A percentile compares a stretch with the other conserved stretches of the same genome.
These are phyloP conservation scores for Torymus texanus DNA, from an alignment of 2,888 invertebrate genomes.

Conservation along the genomic window DNA sequence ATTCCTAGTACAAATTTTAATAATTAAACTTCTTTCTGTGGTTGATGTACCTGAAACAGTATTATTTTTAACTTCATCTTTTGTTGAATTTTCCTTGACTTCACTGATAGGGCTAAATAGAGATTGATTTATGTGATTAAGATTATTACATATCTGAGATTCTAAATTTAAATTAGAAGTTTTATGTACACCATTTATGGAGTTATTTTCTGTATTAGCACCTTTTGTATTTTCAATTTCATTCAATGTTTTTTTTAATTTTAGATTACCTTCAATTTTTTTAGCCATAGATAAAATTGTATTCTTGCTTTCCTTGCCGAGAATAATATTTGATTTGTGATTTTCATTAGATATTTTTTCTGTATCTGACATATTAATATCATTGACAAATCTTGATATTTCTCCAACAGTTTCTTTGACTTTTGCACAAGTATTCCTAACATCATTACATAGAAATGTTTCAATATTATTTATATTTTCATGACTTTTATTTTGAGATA, in stretches of 20 bases:
- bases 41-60: slow-evolving; percentile 62
- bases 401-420: slow-evolving; percentile 69
- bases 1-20: slow-evolving; percentile 73
- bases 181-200: slow-evolving; percentile 29
- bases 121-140: slow-evolving; percentile 60
- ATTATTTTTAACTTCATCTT: slow-evolving; percentile 76
- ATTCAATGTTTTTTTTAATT: slow-evolving; percentile 36
- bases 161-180: slow-evolving; percentile 55
- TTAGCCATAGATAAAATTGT: slow-evolving; percentile 51
- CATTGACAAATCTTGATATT: slow-evolving; percentile 61
- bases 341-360: neutral
- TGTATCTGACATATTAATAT: slow-evolving; percentile 37
- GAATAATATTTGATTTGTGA: neutral
- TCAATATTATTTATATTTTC: slow-evolving; percentile 20
- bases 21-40: slow-evolving; percentile 71
- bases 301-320: slow-evolving; percentile 19
- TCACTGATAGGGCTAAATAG: slow-evolving; percentile 62
- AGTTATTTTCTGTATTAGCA: slow-evolving; percentile 48
- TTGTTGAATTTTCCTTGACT: slow-evolving; percentile 68
- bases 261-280: slow-evolving; percentile 57
- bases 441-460: slow-evolving; percentile 39
- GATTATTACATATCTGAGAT: slow-evolving; percentile 57
- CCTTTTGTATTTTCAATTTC: slow-evolving; percentile 57
- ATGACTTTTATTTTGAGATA: slow-evolving; percentile 18
- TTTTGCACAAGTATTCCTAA: slow-evolving; percentile 62